Percentiles rank a stretch among this genome's conserved stretches.
These are phyloP conservation scores for Frankliniella intonsa DNA, from an alignment of 2,888 invertebrate genomes.

Conservation along the genomic window DNA sequence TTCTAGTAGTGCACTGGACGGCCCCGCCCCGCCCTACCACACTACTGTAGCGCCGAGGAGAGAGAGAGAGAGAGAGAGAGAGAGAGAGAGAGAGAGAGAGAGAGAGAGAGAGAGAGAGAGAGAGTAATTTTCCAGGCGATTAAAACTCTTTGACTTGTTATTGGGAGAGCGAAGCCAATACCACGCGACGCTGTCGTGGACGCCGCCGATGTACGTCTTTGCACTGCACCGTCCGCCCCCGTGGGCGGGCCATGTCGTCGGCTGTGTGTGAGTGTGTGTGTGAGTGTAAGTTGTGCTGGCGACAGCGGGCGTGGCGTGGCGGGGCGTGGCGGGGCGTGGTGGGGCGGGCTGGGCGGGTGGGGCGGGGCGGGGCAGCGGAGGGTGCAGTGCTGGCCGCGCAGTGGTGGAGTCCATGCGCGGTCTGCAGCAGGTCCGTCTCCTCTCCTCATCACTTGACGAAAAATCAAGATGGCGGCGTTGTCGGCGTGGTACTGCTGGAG, in stretches of 20 bases:
- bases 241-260: too few relatives aligned
- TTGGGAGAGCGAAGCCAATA: background rate
- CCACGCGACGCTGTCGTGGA: background rate
- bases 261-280: too few relatives aligned
- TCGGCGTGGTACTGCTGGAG: too few relatives aligned
- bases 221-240: too few relatives aligned
- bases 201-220: background rate
- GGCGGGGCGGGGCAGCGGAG: background rate
- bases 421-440: background rate
- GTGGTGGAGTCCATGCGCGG: background rate
- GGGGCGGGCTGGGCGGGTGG: background rate
- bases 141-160: background rate
- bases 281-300: too few relatives aligned
- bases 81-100: constrained; percentile 1
- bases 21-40: background rate
- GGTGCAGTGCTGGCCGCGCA: background rate
- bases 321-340: background rate
- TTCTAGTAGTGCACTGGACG: background rate
- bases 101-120: constrained; percentile 1
- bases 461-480: constrained; percentile 13
- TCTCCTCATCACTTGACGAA: constrained; percentile 20
- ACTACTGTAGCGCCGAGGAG: background rate
- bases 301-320: background rate
- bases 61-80: constrained; percentile 1
- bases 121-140: constrained; percentile 13